Base-by-base conservation (phyloP, 2,888 invertebrate genomes). In the Cryptops parisi region DNA sequence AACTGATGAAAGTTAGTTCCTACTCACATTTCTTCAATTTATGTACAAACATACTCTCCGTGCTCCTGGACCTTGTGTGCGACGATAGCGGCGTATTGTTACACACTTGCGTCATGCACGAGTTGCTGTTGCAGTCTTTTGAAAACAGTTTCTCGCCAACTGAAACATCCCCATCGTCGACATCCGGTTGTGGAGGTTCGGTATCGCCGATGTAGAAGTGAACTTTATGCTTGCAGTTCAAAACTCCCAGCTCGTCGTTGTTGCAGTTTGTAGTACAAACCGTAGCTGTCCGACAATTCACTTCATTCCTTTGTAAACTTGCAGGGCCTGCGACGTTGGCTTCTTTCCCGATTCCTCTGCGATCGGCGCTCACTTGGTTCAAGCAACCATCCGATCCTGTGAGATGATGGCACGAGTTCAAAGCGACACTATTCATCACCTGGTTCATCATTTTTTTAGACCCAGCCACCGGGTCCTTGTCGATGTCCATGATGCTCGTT, bases 11-110 rank as follows among this genome's bases (percentile, higher is more conserved):
- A 41, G 21, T 43, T 12, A n/a, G 12, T 2, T 17, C 23, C n/a
- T 2, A 24, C 46, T 2, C 46, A 46, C 46, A 26, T 46, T 46
- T 46, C 25, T 19, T 46, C 19, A 46, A 46, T 46, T 46, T 46
- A n/a, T n/a, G n/a, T n/a, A n/a, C n/a, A n/a, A n/a, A n/a, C n/a
- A n/a, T n/a, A n/a, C n/a, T n/a, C 46, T 46, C 46, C 25, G 46
- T 26, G 44, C 15, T 12, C 19, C 23, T 19, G 46, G 19, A 9
- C 24, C 46, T 17, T 25, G 19, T 46, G 46, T 25, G 27, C 46
- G n/a, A n/a, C n/a, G n/a, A 24, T 24, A 26, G 19, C 46, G 26
- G 25, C 3, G 25, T 26, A 19, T 25, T 27, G 9, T 24, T 46
- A 2, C 12, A 17, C 46, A 6, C 25, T 12, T 33, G 38, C 12